A percentile compares a stretch with the other conserved stretches of the same genome.
Conservation (phyloP, 1,140 invertebrate genomes). For the Penaeus chinensis region DNA sequence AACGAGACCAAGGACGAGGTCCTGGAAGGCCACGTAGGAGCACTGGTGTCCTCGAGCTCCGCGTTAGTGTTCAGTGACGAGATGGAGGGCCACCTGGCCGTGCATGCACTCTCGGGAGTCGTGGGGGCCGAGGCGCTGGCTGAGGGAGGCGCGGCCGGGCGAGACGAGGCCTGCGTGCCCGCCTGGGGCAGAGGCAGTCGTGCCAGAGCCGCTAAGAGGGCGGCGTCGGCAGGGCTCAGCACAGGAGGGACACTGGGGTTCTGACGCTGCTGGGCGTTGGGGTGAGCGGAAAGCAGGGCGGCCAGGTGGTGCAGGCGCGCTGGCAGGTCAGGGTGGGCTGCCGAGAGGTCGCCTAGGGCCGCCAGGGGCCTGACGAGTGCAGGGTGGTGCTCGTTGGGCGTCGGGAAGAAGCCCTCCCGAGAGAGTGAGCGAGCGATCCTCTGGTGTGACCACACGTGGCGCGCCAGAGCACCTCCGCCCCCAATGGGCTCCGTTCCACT, state of each 20-base stretch:
- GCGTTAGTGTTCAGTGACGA: neutral
- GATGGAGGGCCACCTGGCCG: conserved; percentile 33
- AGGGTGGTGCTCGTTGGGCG: conserved; percentile 53
- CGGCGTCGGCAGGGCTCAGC: conserved; percentile 30
- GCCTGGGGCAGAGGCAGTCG: conserved; percentile 43
- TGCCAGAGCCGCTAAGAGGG: conserved; percentile 31
- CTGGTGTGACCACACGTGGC: conserved; percentile 55
- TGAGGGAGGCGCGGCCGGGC: neutral
- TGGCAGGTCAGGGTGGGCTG: conserved; percentile 42
- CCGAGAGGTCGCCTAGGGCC: conserved; percentile 49
- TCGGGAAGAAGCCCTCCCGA: conserved; percentile 45
- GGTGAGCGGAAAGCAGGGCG: conserved; percentile 18
- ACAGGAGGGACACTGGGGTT: neutral
- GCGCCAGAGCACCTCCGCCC: conserved; percentile 7
- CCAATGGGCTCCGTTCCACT: conserved; percentile 29
- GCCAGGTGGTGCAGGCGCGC: conserved; percentile 44
- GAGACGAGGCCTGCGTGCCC: neutral
- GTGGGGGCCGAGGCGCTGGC: neutral
- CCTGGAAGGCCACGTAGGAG: conserved; percentile 42
- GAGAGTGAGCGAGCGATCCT: conserved; percentile 51
- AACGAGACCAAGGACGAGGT: conserved; percentile 47
- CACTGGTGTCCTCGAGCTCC: conserved; percentile 15
- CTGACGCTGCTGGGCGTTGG: neutral
- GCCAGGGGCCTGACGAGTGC: conserved; percentile 49
- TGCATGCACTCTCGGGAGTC: conserved; percentile 26